phyloP scores from a whole-genome alignment of 2,888 invertebrate genomes.

The Halocaridina rubra region DNA sequence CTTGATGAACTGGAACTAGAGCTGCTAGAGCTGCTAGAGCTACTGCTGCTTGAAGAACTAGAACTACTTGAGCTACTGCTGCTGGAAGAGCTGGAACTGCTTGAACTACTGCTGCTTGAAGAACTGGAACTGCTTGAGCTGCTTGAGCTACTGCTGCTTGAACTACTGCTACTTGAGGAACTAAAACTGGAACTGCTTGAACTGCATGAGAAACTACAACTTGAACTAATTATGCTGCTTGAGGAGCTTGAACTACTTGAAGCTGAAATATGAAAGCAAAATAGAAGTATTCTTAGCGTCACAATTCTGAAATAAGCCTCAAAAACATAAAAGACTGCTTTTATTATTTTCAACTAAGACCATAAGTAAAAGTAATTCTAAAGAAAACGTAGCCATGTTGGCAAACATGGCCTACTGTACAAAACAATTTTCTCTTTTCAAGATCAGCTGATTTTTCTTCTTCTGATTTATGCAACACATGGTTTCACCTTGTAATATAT shows the following conservation, averaged over 20 bases:
- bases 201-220: background rate
- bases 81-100: background rate
- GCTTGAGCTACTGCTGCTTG: background rate
- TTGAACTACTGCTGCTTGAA: background rate
- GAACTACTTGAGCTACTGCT: background rate
- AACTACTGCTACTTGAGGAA: background rate
- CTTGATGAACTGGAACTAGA: background rate
- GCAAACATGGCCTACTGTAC: no score
- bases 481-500: no score
- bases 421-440: no score
- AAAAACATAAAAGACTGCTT: no score
- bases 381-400: no score
- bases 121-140: background rate
- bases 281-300: no score
- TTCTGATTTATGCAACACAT: no score
- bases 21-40: background rate
- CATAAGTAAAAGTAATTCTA: no score
- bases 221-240: background rate
- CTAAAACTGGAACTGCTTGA: background rate
- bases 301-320: no score
- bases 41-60: background rate
- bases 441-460: no score
- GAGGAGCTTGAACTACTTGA: background rate
- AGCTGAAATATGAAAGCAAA: no score
- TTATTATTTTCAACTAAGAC: no score